A percentile compares a stretch with the other conserved stretches of the same genome.
These are phyloP conservation scores for Gnatocerus cornutus DNA, from an alignment of 2,888 invertebrate species.

Conservation along the genomic window DNA sequence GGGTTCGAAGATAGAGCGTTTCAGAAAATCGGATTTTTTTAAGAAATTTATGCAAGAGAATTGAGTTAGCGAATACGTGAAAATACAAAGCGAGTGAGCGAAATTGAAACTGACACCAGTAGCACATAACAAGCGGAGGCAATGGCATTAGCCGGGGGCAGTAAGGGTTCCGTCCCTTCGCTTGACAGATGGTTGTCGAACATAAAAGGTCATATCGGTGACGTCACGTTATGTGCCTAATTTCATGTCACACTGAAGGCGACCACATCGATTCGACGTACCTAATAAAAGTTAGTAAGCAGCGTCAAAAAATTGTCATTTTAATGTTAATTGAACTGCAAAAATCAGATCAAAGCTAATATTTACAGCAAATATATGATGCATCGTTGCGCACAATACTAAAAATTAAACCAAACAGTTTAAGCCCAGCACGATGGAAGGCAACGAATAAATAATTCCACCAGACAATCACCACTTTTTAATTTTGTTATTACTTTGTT, in stretches of 20 bases:
- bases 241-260: conserved; percentile 60
- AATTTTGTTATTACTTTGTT: no score
- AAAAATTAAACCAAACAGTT: no score
- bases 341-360: no score
- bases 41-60: not conserved
- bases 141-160: conserved; percentile 65
- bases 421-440: no score
- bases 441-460: no score
- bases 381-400: no score
- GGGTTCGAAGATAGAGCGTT: not conserved
- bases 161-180: conserved; percentile 60
- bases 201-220: conserved; percentile 69
- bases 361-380: no score
- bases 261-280: conserved; percentile 60
- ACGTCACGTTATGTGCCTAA: conserved; percentile 64
- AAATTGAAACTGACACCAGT: conserved; percentile 68
- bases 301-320: no score
- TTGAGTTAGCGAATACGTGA: conserved; percentile 45
- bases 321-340: no score
- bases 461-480: no score
- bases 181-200: conserved; percentile 68
- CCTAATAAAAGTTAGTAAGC: not conserved
- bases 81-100: conserved; percentile 57
- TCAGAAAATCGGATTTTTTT: not conserved
- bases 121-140: conserved; percentile 63